Conservation (phyloP, 2,797 vertebrate genomes). For the Distichodus sexfasciatus region DNA sequence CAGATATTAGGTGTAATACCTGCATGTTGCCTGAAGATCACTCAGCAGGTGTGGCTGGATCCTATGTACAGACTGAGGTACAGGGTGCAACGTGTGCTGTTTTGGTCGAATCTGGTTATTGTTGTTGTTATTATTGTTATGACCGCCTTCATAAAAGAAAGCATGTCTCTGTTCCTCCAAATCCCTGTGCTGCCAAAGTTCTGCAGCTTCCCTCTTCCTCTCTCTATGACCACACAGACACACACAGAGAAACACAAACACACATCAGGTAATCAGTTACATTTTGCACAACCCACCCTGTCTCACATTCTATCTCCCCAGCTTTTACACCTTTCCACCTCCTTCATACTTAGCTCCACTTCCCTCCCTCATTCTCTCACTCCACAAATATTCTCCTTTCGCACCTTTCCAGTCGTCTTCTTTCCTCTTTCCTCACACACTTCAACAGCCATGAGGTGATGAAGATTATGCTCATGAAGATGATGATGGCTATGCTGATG, state of each 20-base stretch:
- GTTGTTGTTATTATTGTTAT: slow-evolving; percentile 76
- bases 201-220: slow-evolving; percentile 41
- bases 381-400: background rate
- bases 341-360: too few relatives aligned
- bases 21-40: background rate
- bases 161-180: slow-evolving; percentile 68
- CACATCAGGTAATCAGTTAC: too few relatives aligned
- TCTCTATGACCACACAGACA: slow-evolving; percentile 1
- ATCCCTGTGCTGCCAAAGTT: slow-evolving; percentile 76
- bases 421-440: slow-evolving; percentile 77
- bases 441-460: slow-evolving; percentile 88
- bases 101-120: slow-evolving; percentile 60
- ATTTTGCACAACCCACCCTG: too few relatives aligned
- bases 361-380: background rate
- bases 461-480: slow-evolving; percentile 90
- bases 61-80: background rate
- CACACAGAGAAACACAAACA: background rate
- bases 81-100: background rate
- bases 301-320: background rate
- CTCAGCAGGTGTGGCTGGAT: background rate
- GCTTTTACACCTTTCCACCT: background rate
- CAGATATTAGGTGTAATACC: background rate
- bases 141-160: slow-evolving; percentile 75
- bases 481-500: slow-evolving; percentile 84
- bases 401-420: slow-evolving; percentile 65